Evolutionary conservation across 2,797 vertebrate species (phyloP).

Genomic region (Rhabdomys pumilio): DNA sequence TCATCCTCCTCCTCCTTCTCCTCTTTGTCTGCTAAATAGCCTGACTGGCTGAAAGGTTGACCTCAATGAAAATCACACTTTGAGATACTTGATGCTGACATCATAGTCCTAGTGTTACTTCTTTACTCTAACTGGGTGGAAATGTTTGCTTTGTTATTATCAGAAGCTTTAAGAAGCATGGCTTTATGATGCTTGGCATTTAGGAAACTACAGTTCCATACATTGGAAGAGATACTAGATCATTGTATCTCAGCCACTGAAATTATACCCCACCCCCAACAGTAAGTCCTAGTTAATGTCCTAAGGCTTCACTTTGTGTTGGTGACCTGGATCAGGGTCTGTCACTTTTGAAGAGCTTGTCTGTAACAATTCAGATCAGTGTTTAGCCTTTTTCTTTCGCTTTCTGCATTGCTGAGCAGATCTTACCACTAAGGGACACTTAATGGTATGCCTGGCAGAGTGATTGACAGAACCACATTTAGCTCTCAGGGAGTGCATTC

Average conservation of each 20-base stretch:
- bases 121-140: not conserved
- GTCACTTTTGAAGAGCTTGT: not conserved
- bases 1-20: not conserved
- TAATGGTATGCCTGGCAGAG: not conserved
- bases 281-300: not conserved
- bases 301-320: not conserved
- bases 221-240: slow-evolving; percentile 28
- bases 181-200: slow-evolving; percentile 29
- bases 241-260: not conserved
- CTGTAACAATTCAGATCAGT: not conserved
- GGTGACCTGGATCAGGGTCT: slow-evolving; percentile 34
- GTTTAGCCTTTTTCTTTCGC: slow-evolving; percentile 31
- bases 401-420: slow-evolving; percentile 56
- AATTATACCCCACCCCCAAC: not conserved
- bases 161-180: not conserved
- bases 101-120: slow-evolving; percentile 45
- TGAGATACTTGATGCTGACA: slow-evolving; percentile 1
- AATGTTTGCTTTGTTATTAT: not conserved
- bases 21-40: too few relatives aligned
- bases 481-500: slow-evolving; percentile 29
- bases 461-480: slow-evolving; percentile 25
- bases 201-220: slow-evolving; percentile 52
- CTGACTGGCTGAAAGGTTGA: slow-evolving; percentile 30
- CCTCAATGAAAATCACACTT: slow-evolving; percentile 45
- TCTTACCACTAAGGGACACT: not conserved